A percentile compares a stretch with the other conserved stretches of the same genome.
phyloP scores from a whole-genome alignment of 2,888 invertebrate species.

The Deroplatys truncata region DNA sequence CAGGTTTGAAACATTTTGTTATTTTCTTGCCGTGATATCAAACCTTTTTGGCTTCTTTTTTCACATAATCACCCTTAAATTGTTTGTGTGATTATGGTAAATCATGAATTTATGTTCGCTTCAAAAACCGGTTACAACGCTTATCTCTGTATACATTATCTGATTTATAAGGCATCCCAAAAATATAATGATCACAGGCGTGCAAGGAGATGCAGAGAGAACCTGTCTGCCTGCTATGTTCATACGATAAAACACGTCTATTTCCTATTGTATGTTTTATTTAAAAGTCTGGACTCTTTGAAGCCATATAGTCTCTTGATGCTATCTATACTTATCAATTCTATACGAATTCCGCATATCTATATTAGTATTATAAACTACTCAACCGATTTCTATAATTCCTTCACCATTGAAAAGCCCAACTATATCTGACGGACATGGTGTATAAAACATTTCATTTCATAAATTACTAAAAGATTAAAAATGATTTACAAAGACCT shows the following conservation, averaged over 20 bases:
- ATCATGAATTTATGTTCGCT: neutral
- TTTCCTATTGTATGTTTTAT: too few relatives aligned
- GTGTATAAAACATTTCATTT: too few relatives aligned
- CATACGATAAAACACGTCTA: neutral
- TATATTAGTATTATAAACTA: too few relatives aligned
- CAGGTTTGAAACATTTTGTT: neutral
- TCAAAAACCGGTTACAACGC: neutral
- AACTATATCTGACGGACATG: too few relatives aligned
- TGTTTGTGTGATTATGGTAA: constrained; percentile 1
- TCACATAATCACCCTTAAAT: neutral
- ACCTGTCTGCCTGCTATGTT: neutral
- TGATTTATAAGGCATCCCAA: neutral
- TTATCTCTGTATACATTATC: neutral
- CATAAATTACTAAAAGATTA: too few relatives aligned
- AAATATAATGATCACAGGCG: neutral
- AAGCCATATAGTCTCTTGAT: too few relatives aligned
- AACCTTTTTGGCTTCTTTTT: neutral
- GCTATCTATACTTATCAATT: too few relatives aligned
- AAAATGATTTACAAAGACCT: too few relatives aligned
- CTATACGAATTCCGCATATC: too few relatives aligned
- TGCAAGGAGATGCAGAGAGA: neutral
- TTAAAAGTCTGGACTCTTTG: too few relatives aligned
- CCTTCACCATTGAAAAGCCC: too few relatives aligned
- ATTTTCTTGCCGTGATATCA: neutral
- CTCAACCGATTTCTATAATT: too few relatives aligned